Evolutionary conservation across 2,113 vertebrate genomes (phyloP).

Genomic region (Pygathrix nemaeus): DNA sequence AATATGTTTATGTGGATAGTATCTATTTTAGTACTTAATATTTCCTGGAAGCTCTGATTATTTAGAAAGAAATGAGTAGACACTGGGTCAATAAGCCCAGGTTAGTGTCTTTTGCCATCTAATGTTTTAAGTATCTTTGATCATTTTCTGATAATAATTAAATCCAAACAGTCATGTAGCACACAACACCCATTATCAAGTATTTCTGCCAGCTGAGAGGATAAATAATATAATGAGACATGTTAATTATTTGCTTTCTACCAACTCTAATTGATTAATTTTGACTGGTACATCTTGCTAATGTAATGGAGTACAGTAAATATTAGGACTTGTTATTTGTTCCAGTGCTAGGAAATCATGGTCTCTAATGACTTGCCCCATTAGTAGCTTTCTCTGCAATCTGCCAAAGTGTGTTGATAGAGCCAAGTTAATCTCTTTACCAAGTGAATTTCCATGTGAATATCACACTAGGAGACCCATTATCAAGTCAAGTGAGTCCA

Average conservation of each 20-base stretch:
- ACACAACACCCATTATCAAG: slow-evolving; percentile 43
- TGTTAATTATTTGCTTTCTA: slow-evolving; percentile 42
- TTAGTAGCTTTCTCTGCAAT: slow-evolving; percentile 12
- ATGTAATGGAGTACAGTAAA: slow-evolving; percentile 50
- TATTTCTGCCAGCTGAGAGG: not conserved
- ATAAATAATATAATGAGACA: not conserved
- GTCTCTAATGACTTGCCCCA: slow-evolving; percentile 14
- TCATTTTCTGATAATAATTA: slow-evolving; percentile 42
- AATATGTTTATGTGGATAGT: not conserved
- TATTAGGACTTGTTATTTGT: slow-evolving; percentile 46
- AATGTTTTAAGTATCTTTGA: slow-evolving; percentile 29
- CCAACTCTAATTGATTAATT: slow-evolving; percentile 42
- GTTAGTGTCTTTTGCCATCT: not conserved
- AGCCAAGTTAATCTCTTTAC: not conserved
- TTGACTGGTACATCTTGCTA: slow-evolving; percentile 54
- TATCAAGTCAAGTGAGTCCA: not conserved
- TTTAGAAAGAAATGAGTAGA: not conserved
- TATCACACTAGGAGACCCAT: not conserved
- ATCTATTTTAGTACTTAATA: not conserved
- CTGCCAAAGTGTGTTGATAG: not conserved
- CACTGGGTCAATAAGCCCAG: not conserved
- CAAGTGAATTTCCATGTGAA: not conserved
- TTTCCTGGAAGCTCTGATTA: slow-evolving; percentile 47
- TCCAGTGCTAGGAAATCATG: not conserved
- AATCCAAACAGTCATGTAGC: slow-evolving; percentile 21